phyloP scores from a whole-genome alignment of 1,140 invertebrate species.

The Aphelinus atriplicis region DNA sequence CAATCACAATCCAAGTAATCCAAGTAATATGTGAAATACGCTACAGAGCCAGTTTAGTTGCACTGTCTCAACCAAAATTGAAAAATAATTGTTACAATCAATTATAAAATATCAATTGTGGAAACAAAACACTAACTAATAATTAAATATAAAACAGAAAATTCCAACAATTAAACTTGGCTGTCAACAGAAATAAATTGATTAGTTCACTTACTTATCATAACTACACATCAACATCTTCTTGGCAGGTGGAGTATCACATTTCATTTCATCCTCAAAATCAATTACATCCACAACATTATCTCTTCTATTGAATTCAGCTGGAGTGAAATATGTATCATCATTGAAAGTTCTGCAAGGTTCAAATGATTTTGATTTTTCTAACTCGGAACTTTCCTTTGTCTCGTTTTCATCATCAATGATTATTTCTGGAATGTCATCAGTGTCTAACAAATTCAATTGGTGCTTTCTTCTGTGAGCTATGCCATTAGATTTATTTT shows the following conservation, averaged over 20 bases:
- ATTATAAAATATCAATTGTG: not conserved
- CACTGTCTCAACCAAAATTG: too few relatives aligned
- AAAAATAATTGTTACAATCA: not conserved
- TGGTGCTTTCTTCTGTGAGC: too few relatives aligned
- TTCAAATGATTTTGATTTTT: slow-evolving; percentile 22
- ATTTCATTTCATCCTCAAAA: slow-evolving; percentile 26
- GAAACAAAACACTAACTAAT: not conserved
- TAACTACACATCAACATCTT: slow-evolving; percentile 43
- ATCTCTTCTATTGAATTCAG: slow-evolving; percentile 35
- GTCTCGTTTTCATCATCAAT: too few relatives aligned
- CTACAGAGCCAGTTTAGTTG: too few relatives aligned
- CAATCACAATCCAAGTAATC: too few relatives aligned
- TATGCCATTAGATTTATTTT: slow-evolving; percentile 5
- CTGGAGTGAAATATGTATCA: slow-evolving; percentile 37
- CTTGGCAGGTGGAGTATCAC: slow-evolving; percentile 39
- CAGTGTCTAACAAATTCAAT: too few relatives aligned
- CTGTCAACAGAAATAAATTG: too few relatives aligned
- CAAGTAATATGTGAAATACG: too few relatives aligned
- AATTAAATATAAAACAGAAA: slow-evolving; percentile 19
- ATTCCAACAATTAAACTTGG: not conserved
- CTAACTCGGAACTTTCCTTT: not conserved
- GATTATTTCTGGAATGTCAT: too few relatives aligned
- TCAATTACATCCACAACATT: slow-evolving; percentile 33
- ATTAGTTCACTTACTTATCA: slow-evolving; percentile 42
- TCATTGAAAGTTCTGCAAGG: slow-evolving; percentile 12